Percentiles rank a stretch among this genome's conserved stretches.
These are phyloP conservation scores for Planiliza haematocheilus DNA, from an alignment of 2,113 vertebrate species.

Conservation along the genomic window DNA sequence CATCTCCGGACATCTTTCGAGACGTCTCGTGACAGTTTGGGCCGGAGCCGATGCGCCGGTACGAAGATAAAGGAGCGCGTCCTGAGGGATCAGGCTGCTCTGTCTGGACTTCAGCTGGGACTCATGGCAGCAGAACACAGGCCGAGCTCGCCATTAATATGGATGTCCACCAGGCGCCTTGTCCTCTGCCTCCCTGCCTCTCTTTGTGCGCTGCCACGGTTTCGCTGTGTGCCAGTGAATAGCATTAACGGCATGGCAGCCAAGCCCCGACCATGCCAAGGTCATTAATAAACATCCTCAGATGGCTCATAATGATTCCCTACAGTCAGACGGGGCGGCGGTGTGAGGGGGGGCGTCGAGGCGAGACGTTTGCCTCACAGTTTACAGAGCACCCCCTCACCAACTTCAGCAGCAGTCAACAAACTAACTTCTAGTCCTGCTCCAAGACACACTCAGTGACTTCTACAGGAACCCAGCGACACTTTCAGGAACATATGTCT, in stretches of 20 bases:
- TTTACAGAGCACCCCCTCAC: conserved; percentile 4
- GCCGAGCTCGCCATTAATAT: conserved; percentile 72
- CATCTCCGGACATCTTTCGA: conserved; percentile 44
- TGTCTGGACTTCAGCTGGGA: conserved; percentile 64
- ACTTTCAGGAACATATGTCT: too few species aligned
- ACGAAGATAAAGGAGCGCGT: conserved; percentile 69
- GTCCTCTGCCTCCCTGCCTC: conserved; percentile 59
- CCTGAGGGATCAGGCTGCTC: conserved; percentile 60
- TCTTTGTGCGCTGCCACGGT: conserved; percentile 70
- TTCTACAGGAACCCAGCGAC: background rate
- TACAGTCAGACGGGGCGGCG: conserved; percentile 38
- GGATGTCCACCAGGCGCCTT: conserved; percentile 79
- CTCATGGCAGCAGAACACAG: conserved; percentile 78
- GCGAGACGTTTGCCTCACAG: conserved; percentile 48
- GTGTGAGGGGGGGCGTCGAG: conserved; percentile 11
- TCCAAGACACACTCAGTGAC: background rate
- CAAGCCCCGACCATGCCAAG: conserved; percentile 53
- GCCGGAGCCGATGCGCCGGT: conserved; percentile 39
- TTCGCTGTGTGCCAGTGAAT: conserved; percentile 64
- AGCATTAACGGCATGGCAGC: conserved; percentile 70
- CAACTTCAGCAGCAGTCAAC: conserved; percentile 2
- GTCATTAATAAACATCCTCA: conserved; percentile 87
- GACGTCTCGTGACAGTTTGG: conserved; percentile 55
- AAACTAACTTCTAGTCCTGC: conserved; percentile 9
- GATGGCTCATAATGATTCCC: conserved; percentile 72